Evolutionary conservation across 1,140 invertebrate species (phyloP).

Genomic region (Cecropterus lyciades): DNA sequence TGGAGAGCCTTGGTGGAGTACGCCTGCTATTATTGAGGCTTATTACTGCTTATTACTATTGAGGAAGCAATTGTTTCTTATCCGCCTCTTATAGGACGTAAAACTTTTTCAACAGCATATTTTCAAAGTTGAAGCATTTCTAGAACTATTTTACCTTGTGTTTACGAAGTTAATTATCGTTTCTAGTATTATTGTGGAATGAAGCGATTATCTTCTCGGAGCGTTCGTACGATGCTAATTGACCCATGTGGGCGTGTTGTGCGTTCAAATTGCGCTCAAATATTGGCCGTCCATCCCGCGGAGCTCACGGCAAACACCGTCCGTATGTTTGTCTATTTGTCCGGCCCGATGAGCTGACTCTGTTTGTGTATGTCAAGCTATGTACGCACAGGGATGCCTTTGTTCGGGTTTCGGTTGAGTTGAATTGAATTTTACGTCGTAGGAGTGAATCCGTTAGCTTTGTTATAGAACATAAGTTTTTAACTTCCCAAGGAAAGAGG

Average conservation of each 20-base stretch:
- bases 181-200: constrained; percentile 15
- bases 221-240: constrained; percentile 47
- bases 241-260: constrained; percentile 54
- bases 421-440: too few relatives aligned
- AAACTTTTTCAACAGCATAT: too few relatives aligned
- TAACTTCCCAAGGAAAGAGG: too few relatives aligned
- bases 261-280: constrained; percentile 76
- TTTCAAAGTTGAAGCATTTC: too few relatives aligned
- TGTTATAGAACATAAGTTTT: too few relatives aligned
- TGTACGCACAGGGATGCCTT: constrained; percentile 14
- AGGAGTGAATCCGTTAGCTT: too few relatives aligned
- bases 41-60: too few relatives aligned
- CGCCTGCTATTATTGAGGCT: too few relatives aligned
- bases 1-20: too few relatives aligned
- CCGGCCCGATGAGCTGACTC: constrained; percentile 54
- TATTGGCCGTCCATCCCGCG: constrained; percentile 58
- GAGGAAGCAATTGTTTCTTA: too few relatives aligned
- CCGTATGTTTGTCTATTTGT: constrained; percentile 64
- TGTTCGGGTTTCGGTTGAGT: not conserved
- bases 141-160: not conserved
- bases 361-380: constrained; percentile 45
- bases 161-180: not conserved
- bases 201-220: constrained; percentile 9
- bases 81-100: too few relatives aligned
- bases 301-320: constrained; percentile 61